Conservation (phyloP, 2,888 invertebrate species). For the Mesorhabditis belari region DNA sequence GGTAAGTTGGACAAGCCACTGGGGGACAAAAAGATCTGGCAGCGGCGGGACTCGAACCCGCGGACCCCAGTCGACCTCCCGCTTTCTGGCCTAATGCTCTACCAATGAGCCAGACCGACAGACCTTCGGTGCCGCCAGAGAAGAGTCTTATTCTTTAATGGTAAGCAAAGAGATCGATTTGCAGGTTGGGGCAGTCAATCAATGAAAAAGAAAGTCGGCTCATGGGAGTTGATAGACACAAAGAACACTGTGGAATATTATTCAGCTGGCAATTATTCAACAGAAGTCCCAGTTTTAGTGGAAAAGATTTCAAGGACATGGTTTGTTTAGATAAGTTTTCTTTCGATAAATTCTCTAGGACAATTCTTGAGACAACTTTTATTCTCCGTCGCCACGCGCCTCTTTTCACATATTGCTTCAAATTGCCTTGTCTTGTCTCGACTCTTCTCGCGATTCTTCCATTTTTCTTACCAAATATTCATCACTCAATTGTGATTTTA, state of each 20-base stretch:
- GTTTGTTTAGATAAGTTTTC: not conserved
- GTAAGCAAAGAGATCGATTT: no score
- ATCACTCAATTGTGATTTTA: not conserved
- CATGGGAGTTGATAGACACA: not conserved
- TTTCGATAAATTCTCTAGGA: not conserved
- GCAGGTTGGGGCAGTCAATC: not conserved
- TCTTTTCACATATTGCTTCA: not conserved
- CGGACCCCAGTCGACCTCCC: no score
- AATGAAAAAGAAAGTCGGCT: not conserved
- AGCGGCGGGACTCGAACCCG: no score
- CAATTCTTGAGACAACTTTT: not conserved
- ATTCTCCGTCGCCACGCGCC: not conserved
- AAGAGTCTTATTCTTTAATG: no score
- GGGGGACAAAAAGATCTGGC: no score
- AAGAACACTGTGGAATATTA: not conserved
- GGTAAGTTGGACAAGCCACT: no score
- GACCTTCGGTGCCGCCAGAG: no score
- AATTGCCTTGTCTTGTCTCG: not conserved
- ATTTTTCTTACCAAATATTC: not conserved
- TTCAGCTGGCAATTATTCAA: not conserved
- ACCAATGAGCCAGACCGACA: no score
- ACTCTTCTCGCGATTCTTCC: not conserved
- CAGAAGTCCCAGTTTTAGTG: not conserved
- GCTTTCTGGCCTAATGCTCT: no score
- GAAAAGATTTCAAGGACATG: not conserved